These are phyloP conservation scores for Caenorhabditis remanei DNA, from an alignment of 1,140 invertebrate species.

Conservation along the genomic window DNA sequence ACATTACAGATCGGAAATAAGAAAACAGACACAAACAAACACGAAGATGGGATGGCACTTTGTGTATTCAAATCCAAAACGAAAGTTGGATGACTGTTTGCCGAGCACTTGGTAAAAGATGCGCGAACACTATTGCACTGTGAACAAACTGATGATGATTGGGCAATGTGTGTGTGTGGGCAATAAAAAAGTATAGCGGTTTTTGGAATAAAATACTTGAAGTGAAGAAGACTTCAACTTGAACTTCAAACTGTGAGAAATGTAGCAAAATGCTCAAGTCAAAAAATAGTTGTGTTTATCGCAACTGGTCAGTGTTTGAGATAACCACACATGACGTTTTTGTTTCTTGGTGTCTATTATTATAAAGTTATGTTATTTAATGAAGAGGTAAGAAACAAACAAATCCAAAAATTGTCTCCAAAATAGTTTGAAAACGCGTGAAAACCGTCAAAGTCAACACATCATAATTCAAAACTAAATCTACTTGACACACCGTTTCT, in stretches of 20 bases:
- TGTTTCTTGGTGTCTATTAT: too few relatives aligned
- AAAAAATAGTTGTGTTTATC: too few relatives aligned
- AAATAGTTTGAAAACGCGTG: neutral
- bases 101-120: slow-evolving; percentile 50
- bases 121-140: slow-evolving; percentile 47
- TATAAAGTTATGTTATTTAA: too few relatives aligned
- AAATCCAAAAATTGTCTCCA: neutral
- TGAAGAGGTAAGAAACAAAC: too few relatives aligned
- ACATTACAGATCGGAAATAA: slow-evolving; percentile 15
- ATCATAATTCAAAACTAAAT: neutral
- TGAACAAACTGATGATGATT: slow-evolving; percentile 43
- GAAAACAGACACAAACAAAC: slow-evolving; percentile 5
- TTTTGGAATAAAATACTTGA: neutral
- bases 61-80: slow-evolving; percentile 43
- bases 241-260: too few relatives aligned
- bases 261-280: too few relatives aligned
- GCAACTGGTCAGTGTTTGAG: too few relatives aligned
- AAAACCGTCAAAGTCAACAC: neutral
- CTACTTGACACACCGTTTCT: slow-evolving; percentile 29
- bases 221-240: too few relatives aligned
- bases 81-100: slow-evolving; percentile 37
- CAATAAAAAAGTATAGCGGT: slow-evolving; percentile 18
- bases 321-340: too few relatives aligned
- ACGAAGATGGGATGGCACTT: neutral
- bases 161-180: slow-evolving; percentile 1